Evolutionary conservation across 2,888 invertebrate species (phyloP), one percentile per base, ranked within the genome.

Genomic region (Aporophyla nigra): DNA sequence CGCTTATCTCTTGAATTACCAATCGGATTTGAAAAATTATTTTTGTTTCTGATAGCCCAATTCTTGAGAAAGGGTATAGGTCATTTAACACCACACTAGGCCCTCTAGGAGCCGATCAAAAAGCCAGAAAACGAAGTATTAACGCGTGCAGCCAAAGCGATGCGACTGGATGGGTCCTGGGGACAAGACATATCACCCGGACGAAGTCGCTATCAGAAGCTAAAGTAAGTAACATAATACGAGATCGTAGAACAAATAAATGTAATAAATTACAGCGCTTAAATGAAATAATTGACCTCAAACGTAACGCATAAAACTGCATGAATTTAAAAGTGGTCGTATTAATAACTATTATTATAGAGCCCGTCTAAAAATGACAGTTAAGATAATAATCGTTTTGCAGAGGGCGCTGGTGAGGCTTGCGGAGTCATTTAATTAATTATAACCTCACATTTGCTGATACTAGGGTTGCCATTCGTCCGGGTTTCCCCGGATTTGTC

Each of bases 371-470:
- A 90, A 91, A 90, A 88, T 89, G 90, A 90, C 91, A 91, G 88
- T 88, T 83, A 76, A 86, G 91, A 92, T 92, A 89, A 88, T 74
- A 85, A 92, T 91, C 91, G 82, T 82, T 86, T 78, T 66, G 73
- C 76, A 84, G 80, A 82, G 84, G 86, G 87, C 86, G 85, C 81
- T 83, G 74, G 83, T 84, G 85, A 86, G 84, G 83, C 86, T 88
- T 87, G 86, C 86, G 83, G 87, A 90, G 90, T 92, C 91, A 92
- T 93, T 93, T 93, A 93, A 94, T 94, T 95, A 94, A 95, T 95
- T 94, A 94, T 93, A 94, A 93, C 89, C 91, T 92, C 92, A 91
- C 91, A 91, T 93, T 92, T 91, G 90, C 91, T 91, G 91, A 93
- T 94, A 33, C 33, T 33, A 33, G 33, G 33, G 33, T 3, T 33